Conservation (phyloP, 2,797 vertebrate species). For the Alosa sapidissima region DNA sequence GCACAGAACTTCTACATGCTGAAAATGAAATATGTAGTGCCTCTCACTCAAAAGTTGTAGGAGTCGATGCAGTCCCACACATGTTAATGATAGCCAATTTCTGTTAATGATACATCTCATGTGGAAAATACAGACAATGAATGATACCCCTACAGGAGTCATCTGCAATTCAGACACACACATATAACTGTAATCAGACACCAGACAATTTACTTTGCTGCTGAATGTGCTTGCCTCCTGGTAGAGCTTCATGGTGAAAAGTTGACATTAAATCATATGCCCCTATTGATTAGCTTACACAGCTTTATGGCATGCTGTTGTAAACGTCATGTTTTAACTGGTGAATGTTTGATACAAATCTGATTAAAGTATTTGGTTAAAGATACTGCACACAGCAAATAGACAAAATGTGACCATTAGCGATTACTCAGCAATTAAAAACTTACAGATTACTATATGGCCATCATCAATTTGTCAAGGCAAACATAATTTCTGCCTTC, state of each 20-base stretch:
- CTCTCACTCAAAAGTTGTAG: not conserved
- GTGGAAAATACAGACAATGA: slow-evolving; percentile 10
- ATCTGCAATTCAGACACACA: not conserved
- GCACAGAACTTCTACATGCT: not conserved
- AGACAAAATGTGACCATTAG: slow-evolving; percentile 64
- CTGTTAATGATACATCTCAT: slow-evolving; percentile 13
- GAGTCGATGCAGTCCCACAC: not conserved
- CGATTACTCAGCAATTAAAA: slow-evolving; percentile 78
- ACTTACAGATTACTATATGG: slow-evolving; percentile 69
- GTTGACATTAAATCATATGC: slow-evolving; percentile 77
- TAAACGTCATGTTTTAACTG: slow-evolving; percentile 83
- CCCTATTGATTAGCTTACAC: slow-evolving; percentile 78
- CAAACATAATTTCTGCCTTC: slow-evolving; percentile 64
- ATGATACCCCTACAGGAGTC: not conserved
- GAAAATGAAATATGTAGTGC: not conserved
- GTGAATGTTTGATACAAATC: slow-evolving; percentile 80
- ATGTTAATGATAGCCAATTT: not conserved
- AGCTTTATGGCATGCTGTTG: slow-evolving; percentile 78
- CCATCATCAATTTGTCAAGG: slow-evolving; percentile 60
- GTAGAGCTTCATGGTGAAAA: slow-evolving; percentile 64
- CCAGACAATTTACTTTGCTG: slow-evolving; percentile 14
- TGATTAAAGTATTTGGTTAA: slow-evolving; percentile 82
- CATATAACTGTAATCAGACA: not conserved
- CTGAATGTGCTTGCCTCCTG: slow-evolving; percentile 40
- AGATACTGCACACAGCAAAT: slow-evolving; percentile 69